A percentile compares a stretch with the other conserved stretches of the same genome.
Conservation (phyloP, 2,797 vertebrate genomes). For the Iguana delicatissima region DNA sequence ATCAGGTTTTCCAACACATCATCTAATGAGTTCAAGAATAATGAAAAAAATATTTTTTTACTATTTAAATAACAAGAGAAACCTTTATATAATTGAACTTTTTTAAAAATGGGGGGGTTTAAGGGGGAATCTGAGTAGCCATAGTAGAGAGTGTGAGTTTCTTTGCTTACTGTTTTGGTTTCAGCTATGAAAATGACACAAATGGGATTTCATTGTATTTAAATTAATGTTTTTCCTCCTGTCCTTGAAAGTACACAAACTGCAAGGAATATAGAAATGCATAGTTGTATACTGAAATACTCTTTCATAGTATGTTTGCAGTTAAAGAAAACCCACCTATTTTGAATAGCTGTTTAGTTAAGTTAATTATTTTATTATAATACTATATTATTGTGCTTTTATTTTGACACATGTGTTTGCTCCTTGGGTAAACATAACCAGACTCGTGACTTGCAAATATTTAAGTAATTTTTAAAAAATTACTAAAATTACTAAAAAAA, state of each 20-base stretch:
- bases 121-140: too few species aligned
- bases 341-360: not conserved
- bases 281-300: constrained; percentile 11
- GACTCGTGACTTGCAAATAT: not conserved
- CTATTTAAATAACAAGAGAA: too few species aligned
- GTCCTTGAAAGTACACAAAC: too few species aligned
- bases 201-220: too few species aligned
- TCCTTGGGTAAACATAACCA: not conserved
- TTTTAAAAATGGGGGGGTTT: too few species aligned
- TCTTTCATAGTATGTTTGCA: constrained; percentile 32
- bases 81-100: too few species aligned
- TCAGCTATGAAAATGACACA: too few species aligned
- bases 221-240: too few species aligned
- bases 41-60: not conserved
- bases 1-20: not conserved
- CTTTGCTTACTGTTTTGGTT: too few species aligned
- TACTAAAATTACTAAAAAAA: not conserved
- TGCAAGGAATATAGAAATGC: not conserved
- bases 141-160: too few species aligned
- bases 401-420: not conserved
- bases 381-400: not conserved
- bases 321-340: not conserved
- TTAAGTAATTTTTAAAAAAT: not conserved
- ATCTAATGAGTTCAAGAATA: not conserved
- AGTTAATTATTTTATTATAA: not conserved